Percentiles rank a stretch among this genome's conserved stretches.
These are phyloP conservation scores for Drosophila littoralis DNA, from an alignment of 1,140 invertebrate genomes.

Conservation along the genomic window DNA sequence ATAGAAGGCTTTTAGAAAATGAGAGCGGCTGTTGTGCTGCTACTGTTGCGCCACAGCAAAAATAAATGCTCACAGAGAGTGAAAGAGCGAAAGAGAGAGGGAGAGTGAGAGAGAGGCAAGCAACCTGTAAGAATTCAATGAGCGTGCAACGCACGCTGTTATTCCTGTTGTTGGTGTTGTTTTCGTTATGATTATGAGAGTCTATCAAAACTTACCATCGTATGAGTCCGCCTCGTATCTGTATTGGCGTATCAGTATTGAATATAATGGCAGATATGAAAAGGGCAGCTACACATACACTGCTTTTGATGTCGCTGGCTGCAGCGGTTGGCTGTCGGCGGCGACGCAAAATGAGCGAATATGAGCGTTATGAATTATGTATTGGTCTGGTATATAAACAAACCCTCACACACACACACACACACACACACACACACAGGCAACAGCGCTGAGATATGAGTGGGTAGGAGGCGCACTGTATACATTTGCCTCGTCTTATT, in stretches of 20 bases:
- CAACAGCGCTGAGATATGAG: conserved; percentile 9
- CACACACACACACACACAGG: conserved; percentile 7
- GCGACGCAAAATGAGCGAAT: conserved; percentile 73
- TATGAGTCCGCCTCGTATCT: conserved; percentile 32
- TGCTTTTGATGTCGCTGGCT: conserved; percentile 46
- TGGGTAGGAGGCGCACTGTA: conserved; percentile 38
- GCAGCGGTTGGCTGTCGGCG: conserved; percentile 46
- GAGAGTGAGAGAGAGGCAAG: conserved; percentile 46
- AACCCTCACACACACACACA: conserved; percentile 39
- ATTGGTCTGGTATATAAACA: conserved; percentile 74
- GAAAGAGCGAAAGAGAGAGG: conserved; percentile 6
- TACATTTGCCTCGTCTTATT: conserved; percentile 25
- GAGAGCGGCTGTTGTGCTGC: conserved; percentile 39
- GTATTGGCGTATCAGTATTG: conserved; percentile 57
- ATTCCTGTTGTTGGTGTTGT: conserved; percentile 58
- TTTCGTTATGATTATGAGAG: conserved; percentile 84
- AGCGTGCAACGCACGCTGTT: conserved; percentile 33
- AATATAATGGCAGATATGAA: conserved; percentile 83
- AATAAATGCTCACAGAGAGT: conserved; percentile 9
- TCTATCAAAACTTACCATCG: conserved; percentile 74
- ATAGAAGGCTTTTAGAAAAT: conserved; percentile 52
- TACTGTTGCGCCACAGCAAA: conserved; percentile 11
- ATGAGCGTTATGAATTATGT: conserved; percentile 84
- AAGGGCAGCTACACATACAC: conserved; percentile 63
- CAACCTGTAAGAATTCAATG: conserved; percentile 73